Evolutionary conservation across 2,888 invertebrate species (phyloP), one percentile per base, ranked within the genome.

Genomic region (Orthosia gracilis): DNA sequence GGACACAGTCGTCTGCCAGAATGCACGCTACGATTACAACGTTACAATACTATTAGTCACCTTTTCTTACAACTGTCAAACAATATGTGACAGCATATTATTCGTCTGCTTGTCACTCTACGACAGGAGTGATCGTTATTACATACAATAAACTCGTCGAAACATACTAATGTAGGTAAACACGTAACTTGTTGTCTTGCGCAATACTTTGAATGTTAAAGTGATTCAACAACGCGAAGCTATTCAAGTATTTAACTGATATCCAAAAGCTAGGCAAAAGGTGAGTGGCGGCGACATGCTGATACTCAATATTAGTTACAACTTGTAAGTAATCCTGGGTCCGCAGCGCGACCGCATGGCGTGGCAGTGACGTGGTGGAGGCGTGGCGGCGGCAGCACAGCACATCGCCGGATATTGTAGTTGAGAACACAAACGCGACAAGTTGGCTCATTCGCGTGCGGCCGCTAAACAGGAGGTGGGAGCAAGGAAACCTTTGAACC

Each of bases 381-480:
- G 80, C n/a, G 52, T 26, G 47, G 67, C 21, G 47, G n/a, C 17
- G n/a, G 57, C 15, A 13, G 64, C 47, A 61, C 4, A 17, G 11
- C 58, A n/a, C 52, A 3, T 69, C 26, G 65, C n/a, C 78, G 73
- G 78, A 73, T 78, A 66, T 81, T 78, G 68, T 70, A 57, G 64
- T 70, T 49, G 73, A 55, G 64, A 68, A 73, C 57, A 73, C 68
- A 81, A 68, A 78, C 67, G 69, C 23, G 69, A 69, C 63, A 69
- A 83, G 78, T 77, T 71, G 65, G 63, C 69, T 82, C 15, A 50
- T 47, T 76, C 40, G n/a, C n/a, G 58, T 67, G 69, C 58, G 62
- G 52, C 67, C 59, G 52, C 83, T 50, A 77, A 57, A 63, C 57
- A 13, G 4, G 69, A 21, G 31, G 7, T 17, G 23, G 18, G n/a